phyloP scores from a whole-genome alignment of 2,888 invertebrate species.

The Cremastinae sp. region DNA sequence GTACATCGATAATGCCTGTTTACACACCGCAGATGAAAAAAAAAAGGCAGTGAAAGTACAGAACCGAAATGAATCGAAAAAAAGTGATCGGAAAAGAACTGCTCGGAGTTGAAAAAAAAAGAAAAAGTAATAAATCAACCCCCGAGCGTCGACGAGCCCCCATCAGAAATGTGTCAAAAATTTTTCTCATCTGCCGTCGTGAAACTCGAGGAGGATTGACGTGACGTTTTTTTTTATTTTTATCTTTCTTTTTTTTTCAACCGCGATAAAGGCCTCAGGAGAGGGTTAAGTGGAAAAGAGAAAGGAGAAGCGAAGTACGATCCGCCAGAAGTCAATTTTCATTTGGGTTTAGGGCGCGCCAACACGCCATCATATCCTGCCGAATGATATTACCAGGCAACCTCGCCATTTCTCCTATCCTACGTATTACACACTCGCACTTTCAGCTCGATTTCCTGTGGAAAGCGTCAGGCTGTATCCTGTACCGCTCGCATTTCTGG shows the following conservation, averaged over 20 bases:
- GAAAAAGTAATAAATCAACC: background rate
- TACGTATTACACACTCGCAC: slow-evolving; percentile 44
- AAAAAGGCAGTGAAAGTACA: too few species aligned
- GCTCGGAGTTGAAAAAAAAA: too few species aligned
- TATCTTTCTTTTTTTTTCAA: background rate
- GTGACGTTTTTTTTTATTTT: slow-evolving; percentile 1
- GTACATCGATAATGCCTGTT: too few species aligned
- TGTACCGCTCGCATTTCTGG: background rate
- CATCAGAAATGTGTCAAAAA: too few species aligned
- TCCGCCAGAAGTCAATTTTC: slow-evolving; percentile 72
- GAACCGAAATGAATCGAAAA: too few species aligned
- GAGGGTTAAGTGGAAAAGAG: slow-evolving; percentile 32
- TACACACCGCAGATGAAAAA: too few species aligned
- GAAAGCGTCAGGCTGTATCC: slow-evolving; percentile 45
- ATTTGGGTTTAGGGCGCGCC: slow-evolving; percentile 73
- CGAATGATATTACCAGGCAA: slow-evolving; percentile 67
- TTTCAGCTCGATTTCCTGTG: slow-evolving; percentile 53
- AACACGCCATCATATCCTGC: slow-evolving; percentile 72
- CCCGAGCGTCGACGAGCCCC: background rate
- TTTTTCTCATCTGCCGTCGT: too few species aligned
- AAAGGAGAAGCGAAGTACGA: slow-evolving; percentile 36
- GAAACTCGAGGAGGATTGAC: slow-evolving; percentile 13
- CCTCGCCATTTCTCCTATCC: slow-evolving; percentile 32
- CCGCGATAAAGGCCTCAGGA: slow-evolving; percentile 1
- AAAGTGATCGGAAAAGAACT: too few species aligned